Percentiles rank a stretch among this genome's conserved stretches.
phyloP scores from a whole-genome alignment of 2,888 invertebrate genomes.

The Seira musarum region DNA sequence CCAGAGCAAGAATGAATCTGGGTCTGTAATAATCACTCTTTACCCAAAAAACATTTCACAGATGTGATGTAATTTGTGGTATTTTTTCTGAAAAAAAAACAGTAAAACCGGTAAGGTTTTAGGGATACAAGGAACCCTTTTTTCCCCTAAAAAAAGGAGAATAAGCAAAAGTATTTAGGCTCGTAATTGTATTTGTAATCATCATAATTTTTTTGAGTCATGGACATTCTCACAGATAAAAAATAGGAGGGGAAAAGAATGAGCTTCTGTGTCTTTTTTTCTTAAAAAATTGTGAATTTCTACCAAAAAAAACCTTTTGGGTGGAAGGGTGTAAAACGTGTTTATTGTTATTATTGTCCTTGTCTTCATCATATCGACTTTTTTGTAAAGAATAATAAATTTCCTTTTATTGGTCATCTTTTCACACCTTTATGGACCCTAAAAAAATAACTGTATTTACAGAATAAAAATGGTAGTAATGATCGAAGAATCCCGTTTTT shows the following conservation, averaged over 20 bases:
- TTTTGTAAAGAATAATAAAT: slow-evolving; percentile 36
- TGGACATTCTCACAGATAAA: too few relatives aligned
- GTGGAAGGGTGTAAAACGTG: background rate
- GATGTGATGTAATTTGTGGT: too few relatives aligned
- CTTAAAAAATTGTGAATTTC: background rate
- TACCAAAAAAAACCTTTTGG: background rate
- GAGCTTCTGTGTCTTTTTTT: too few relatives aligned
- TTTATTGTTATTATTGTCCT: too few relatives aligned
- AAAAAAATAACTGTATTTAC: slow-evolving; percentile 27
- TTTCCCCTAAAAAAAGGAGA: slow-evolving; percentile 18
- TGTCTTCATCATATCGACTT: slow-evolving; percentile 22
- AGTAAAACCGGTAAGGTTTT: background rate
- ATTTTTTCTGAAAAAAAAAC: slow-evolving; percentile 16
- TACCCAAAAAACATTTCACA: too few relatives aligned
- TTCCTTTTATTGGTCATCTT: slow-evolving; percentile 43
- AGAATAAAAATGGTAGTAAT: too few relatives aligned
- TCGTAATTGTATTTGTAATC: too few relatives aligned
- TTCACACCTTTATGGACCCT: slow-evolving; percentile 13
- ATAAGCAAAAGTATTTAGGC: too few relatives aligned
- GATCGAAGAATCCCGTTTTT: background rate
- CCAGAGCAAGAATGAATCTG: too few relatives aligned
- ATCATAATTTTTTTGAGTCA: too few relatives aligned
- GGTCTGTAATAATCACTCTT: too few relatives aligned
- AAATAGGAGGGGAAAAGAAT: too few relatives aligned
- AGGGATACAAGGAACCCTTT: background rate